phyloP scores from a whole-genome alignment of 2,797 vertebrate genomes.

The Schizothorax lantsangensis region DNA sequence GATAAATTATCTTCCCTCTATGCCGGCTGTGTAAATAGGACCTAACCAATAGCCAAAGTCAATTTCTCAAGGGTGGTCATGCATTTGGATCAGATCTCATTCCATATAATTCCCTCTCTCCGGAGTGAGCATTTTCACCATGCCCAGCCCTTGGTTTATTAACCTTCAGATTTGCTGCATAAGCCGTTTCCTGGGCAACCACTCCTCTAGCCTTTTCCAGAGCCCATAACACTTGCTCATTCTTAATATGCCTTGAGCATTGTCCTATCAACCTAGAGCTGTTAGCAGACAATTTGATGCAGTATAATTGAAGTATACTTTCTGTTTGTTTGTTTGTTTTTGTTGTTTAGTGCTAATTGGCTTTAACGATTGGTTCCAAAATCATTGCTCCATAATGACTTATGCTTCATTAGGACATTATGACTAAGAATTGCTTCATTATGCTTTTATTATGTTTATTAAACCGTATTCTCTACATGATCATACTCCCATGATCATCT shows the following conservation, averaged over 20 bases:
- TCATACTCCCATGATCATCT: not conserved
- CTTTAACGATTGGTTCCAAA: slow-evolving; percentile 25
- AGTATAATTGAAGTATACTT: slow-evolving; percentile 50
- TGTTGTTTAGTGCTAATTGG: not conserved
- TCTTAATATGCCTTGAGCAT: slow-evolving; percentile 60
- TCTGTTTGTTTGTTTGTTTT: slow-evolving; percentile 28
- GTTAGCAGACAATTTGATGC: slow-evolving; percentile 28
- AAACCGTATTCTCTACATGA: not conserved
- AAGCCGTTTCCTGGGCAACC: slow-evolving; percentile 67
- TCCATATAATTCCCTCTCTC: slow-evolving; percentile 55
- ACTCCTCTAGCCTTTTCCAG: slow-evolving; percentile 63
- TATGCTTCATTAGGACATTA: slow-evolving; percentile 13
- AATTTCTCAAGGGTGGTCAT: slow-evolving; percentile 63
- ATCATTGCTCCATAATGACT: slow-evolving; percentile 11
- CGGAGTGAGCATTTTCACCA: slow-evolving; percentile 41
- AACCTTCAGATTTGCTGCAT: slow-evolving; percentile 72
- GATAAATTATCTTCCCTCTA: slow-evolving; percentile 29
- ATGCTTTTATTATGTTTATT: slow-evolving; percentile 26
- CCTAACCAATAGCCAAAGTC: slow-evolving; percentile 65
- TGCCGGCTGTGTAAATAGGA: slow-evolving; percentile 56
- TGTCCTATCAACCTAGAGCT: slow-evolving; percentile 46
- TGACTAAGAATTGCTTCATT: slow-evolving; percentile 16
- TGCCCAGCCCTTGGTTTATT: slow-evolving; percentile 54
- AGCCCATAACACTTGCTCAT: slow-evolving; percentile 45
- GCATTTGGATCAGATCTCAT: slow-evolving; percentile 56